Evolutionary conservation across 2,113 vertebrate species (phyloP), one percentile per base, ranked within the genome.

Genomic region (Probosciger aterrimus): DNA sequence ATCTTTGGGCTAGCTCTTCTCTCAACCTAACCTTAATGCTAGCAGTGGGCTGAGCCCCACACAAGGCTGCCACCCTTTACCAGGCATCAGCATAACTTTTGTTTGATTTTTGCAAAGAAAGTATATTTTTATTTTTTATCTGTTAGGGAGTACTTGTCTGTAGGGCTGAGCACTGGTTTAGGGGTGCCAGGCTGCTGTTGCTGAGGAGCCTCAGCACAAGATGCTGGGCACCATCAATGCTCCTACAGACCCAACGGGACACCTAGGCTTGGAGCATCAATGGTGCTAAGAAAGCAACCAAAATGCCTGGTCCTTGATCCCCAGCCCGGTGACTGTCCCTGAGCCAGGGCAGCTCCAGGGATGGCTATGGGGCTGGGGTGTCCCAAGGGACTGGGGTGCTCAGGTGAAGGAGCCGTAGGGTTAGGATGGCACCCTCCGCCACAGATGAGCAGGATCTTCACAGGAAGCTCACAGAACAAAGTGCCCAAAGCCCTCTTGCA

Each of bases 321-420:
- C 25, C 24, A 47, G 23, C 4, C 5, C 2, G 2, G 9, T 30
- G 64, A 17, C 59, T 43, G 17, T 7, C 14, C 20, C 41, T 43
- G 14, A 62, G 18, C 13, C 12, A 59, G 27, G 28, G 24, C 18
- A 79, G 28, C 24, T 55, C 49, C 11, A 23, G 20, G 14, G 6
- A 3, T n/a, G 63, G 52, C 30, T 11, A 1, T 18, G 25, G 15
- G 13, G 35, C 31, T 62, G 41, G 10, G 2, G 1, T 55, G 13
- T 37, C 41, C 43, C 0, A 2, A 59, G 24, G 33, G 3, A 63
- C 33, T 0, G 0, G 25, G 13, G 5, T 47, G 17, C 19, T 44
- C 0, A 9, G 10, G 23, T 47, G 30, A 70, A 65, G 28, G 10
- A 57, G 9, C 4, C 39, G 15, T 55, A 19, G 23, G 23, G 27